Conservation (phyloP, 2,797 vertebrate genomes). For the Buphagus erythrorhynchus region DNA sequence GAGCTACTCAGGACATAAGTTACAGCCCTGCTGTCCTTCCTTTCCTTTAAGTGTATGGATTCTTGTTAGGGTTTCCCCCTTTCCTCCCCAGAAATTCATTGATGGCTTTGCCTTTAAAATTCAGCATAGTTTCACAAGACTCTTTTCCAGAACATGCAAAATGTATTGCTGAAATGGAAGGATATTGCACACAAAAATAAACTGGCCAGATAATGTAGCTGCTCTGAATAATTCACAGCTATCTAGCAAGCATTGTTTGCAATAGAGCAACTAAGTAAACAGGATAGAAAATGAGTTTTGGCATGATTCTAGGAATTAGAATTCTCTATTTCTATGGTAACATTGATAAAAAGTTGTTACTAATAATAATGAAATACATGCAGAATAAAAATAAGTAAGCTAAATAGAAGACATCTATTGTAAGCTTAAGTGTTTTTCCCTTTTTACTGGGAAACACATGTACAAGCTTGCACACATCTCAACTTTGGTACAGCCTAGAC, state of each 20-base stretch:
- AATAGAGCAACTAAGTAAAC: not conserved
- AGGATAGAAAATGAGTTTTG: not conserved
- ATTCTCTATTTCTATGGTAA: constrained; percentile 6
- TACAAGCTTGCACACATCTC: not conserved
- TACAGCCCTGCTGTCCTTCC: not conserved
- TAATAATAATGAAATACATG: not conserved
- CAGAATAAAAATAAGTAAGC: not conserved
- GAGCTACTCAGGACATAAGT: not conserved
- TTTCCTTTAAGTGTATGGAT: not conserved
- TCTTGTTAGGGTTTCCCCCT: not conserved
- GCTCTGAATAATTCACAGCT: not conserved
- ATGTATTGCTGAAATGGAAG: not conserved
- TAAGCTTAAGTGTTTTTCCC: not conserved
- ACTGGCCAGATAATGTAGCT: not conserved
- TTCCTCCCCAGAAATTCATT: not conserved
- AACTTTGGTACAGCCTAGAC: not conserved
- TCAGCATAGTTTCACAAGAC: not conserved
- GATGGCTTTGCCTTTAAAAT: not conserved
- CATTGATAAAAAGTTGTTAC: not conserved
- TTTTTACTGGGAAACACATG: not conserved
- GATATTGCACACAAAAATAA: not conserved
- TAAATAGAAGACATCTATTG: not conserved
- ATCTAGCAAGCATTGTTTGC: not conserved
- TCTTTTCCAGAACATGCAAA: not conserved
- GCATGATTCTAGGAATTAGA: not conserved